A percentile compares a stretch with the other conserved stretches of the same genome.
Conservation (phyloP, 1,140 invertebrate genomes). For the Pogonomyrmex barbatus region DNA sequence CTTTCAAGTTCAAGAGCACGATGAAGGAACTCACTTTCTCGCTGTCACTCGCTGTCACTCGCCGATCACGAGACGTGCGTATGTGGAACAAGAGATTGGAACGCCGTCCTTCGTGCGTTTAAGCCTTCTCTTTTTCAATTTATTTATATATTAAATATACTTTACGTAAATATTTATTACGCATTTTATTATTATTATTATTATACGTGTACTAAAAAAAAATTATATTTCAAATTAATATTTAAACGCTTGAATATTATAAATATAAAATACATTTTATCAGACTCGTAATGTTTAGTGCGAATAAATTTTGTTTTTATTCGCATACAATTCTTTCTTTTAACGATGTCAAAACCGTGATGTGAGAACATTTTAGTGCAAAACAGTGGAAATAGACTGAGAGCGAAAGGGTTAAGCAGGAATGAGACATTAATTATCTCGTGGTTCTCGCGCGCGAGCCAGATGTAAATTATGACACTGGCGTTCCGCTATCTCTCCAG, state of each 20-base stretch:
- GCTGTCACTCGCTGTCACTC: constrained; percentile 2
- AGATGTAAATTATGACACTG: constrained; percentile 65
- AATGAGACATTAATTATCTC: constrained; percentile 70
- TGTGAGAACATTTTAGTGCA: not conserved
- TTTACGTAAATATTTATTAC: not conserved
- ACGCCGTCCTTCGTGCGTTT: not conserved
- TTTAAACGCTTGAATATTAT: no score
- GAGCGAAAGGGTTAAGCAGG: constrained; percentile 33
- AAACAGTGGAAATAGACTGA: not conserved
- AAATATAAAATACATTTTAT: not conserved
- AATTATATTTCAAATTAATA: not conserved
- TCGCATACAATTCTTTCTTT: not conserved
- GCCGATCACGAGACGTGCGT: not conserved
- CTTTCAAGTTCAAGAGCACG: constrained; percentile 60
- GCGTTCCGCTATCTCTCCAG: constrained; percentile 40
- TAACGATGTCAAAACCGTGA: not conserved
- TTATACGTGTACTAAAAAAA: not conserved
- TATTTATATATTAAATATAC: not conserved
- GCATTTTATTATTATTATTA: not conserved
- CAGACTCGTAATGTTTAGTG: not conserved
- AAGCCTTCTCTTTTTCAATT: not conserved
- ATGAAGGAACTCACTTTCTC: constrained; percentile 51
- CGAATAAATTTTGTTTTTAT: not conserved
- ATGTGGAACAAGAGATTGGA: constrained; percentile 8
- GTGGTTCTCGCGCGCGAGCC: constrained; percentile 43